These are phyloP conservation scores for Stegana nigrithorax DNA, from an alignment of 2,888 invertebrate genomes.

Conservation along the genomic window DNA sequence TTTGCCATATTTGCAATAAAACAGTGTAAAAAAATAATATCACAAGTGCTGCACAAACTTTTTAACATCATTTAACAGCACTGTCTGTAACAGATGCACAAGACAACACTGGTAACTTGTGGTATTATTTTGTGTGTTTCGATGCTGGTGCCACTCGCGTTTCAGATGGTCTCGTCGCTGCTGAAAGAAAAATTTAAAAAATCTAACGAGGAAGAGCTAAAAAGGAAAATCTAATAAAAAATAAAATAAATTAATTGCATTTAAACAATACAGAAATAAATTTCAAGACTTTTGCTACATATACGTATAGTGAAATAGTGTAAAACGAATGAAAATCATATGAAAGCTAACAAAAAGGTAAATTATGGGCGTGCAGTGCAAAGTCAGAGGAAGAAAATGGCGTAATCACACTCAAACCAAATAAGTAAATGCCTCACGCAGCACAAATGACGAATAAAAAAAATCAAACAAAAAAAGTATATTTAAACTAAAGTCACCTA, in stretches of 20 bases:
- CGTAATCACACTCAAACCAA: constrained; percentile 54
- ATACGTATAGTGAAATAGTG: not conserved
- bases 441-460: constrained; percentile 5
- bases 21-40: too few relatives aligned
- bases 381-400: constrained; percentile 50
- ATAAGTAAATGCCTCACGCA: constrained; percentile 1
- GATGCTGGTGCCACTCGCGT: too few relatives aligned
- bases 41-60: too few relatives aligned
- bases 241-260: not conserved
- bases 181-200: too few relatives aligned
- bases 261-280: not conserved
- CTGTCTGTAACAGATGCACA: too few relatives aligned
- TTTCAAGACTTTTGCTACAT: not conserved
- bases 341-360: constrained; percentile 39
- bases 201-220: too few relatives aligned
- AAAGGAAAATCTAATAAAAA: not conserved
- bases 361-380: constrained; percentile 52
- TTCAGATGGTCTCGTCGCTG: too few relatives aligned
- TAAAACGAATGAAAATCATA: constrained; percentile 3
- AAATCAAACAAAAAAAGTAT: constrained; percentile 39
- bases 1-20: too few relatives aligned
- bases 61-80: too few relatives aligned
- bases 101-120: too few relatives aligned
- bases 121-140: too few relatives aligned
- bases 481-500: not conserved